Conservation (phyloP, 2,113 vertebrate genomes). For the Falcunculus frontatus region DNA sequence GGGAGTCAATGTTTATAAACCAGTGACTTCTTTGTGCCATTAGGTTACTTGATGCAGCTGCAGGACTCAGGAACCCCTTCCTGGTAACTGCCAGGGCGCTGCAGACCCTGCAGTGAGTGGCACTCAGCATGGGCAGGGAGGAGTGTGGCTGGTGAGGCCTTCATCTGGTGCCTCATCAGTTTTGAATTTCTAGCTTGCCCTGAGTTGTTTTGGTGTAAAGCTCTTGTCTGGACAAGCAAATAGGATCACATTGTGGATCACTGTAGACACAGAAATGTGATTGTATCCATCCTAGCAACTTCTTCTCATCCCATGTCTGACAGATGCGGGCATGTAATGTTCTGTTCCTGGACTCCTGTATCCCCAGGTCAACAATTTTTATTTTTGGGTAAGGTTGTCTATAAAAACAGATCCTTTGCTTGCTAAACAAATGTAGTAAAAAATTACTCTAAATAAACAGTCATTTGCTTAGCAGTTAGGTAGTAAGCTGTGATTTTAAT, state of each 20-base stretch:
- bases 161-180: neutral
- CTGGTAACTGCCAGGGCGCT: neutral
- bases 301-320: neutral
- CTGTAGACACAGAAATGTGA: neutral
- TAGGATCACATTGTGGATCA: neutral
- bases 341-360: neutral
- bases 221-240: neutral
- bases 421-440: neutral
- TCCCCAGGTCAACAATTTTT: neutral
- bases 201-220: neutral
- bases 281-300: neutral
- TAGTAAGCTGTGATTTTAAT: neutral
- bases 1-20: neutral
- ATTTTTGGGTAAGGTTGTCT: neutral
- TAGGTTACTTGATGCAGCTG: neutral
- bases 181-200: neutral
- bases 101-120: neutral
- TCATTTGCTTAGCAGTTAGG: neutral
- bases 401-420: neutral
- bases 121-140: neutral
- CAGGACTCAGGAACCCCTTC: neutral
- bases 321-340: accelerated
- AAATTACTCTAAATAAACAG: neutral
- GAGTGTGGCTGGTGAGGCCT: neutral
- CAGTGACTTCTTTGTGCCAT: neutral